Evolutionary conservation across 2,113 vertebrate genomes (phyloP).

Genomic region (Ammospiza caudacuta): DNA sequence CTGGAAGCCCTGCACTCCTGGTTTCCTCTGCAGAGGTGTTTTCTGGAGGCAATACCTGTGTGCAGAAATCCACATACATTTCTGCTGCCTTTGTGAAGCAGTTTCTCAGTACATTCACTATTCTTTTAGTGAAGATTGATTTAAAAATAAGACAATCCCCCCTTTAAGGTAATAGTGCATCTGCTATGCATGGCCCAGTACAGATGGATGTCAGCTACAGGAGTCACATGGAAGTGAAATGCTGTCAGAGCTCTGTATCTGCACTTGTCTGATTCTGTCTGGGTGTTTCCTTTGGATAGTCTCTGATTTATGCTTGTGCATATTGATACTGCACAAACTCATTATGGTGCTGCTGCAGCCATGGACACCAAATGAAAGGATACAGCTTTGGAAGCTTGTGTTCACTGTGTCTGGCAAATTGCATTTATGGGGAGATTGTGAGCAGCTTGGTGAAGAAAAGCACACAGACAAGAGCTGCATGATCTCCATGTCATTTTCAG

Average conservation of each 20-base stretch:
- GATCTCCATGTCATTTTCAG: not conserved
- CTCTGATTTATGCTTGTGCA: conserved; percentile 15
- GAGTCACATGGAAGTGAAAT: not conserved
- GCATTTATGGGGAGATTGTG: not conserved
- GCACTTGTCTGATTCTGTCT: not conserved
- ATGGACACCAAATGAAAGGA: not conserved
- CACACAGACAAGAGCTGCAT: not conserved
- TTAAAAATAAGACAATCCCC: not conserved
- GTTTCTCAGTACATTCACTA: not conserved
- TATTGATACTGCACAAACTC: conserved; percentile 11
- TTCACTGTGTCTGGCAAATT: conserved; percentile 11
- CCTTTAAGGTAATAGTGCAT: not conserved
- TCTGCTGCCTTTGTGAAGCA: not conserved
- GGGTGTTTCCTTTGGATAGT: not conserved
- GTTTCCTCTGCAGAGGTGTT: not conserved
- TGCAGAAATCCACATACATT: not conserved
- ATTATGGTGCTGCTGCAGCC: not conserved
- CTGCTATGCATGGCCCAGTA: not conserved
- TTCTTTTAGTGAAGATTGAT: not conserved
- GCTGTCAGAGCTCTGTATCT: not conserved
- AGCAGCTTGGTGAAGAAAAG: not conserved
- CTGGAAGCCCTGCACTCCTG: not conserved
- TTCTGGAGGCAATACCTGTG: not conserved
- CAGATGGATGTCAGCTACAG: not conserved
- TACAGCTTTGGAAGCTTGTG: not conserved